A percentile compares a stretch with the other conserved stretches of the same genome.
phyloP scores from a whole-genome alignment of 1,140 invertebrate genomes.

The Aethina tumida region DNA sequence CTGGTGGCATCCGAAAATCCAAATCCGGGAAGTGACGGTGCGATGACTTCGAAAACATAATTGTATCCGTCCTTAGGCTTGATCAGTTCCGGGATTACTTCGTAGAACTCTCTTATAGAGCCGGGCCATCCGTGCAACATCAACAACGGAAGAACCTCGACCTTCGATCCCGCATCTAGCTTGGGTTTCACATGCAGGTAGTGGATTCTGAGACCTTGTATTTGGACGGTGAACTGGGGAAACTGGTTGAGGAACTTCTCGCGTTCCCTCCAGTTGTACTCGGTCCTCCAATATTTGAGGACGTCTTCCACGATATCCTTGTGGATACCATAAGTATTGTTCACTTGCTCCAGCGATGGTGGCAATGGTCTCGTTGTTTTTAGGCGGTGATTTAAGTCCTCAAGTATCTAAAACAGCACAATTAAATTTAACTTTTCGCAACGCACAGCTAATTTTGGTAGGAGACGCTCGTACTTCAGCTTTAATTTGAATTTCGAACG shows the following conservation, averaged over 20 bases:
- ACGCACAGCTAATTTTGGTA: too few species aligned
- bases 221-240: conserved; percentile 45
- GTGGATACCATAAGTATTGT: conserved; percentile 50
- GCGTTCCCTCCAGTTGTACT: conserved; percentile 48
- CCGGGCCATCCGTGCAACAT: conserved; percentile 87
- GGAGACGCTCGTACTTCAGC: too few species aligned
- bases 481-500: too few species aligned
- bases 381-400: conserved; percentile 37
- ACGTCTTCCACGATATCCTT: conserved; percentile 40
- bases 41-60: conserved; percentile 7
- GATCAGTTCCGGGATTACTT: conserved; percentile 51
- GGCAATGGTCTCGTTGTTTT: conserved; percentile 28
- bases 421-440: too few species aligned
- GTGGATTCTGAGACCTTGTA: conserved; percentile 58
- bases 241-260: conserved; percentile 44
- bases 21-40: conserved; percentile 10
- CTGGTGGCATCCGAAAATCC: too few species aligned
- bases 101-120: conserved; percentile 75
- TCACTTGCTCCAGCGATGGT: conserved; percentile 37
- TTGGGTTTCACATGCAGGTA: conserved; percentile 54
- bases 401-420: conserved; percentile 29
- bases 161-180: conserved; percentile 40
- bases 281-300: conserved; percentile 44
- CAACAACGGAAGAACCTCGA: conserved; percentile 57
- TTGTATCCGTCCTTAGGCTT: conserved; percentile 1